phyloP scores from a whole-genome alignment of 2,888 invertebrate species.

The Orthosia incerta region DNA sequence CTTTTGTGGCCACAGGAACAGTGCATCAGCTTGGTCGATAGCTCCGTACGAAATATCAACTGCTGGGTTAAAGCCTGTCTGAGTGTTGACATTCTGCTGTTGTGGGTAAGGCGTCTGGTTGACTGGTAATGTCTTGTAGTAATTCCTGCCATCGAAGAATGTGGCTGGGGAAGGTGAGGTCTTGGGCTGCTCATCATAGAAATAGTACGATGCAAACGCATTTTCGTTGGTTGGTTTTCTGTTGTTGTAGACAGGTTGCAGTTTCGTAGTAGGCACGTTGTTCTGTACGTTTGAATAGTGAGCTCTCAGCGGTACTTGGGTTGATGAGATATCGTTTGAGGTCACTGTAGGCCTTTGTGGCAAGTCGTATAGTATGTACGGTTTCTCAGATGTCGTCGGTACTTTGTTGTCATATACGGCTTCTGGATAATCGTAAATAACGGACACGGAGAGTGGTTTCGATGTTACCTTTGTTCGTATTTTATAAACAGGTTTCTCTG shows the following conservation, averaged over 20 bases:
- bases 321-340: conserved; percentile 89
- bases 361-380: conserved; percentile 89
- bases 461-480: conserved; percentile 88
- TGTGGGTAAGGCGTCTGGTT: conserved; percentile 74
- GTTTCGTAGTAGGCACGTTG: conserved; percentile 89
- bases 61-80: conserved; percentile 81
- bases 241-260: conserved; percentile 87
- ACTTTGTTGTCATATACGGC: conserved; percentile 84
- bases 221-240: conserved; percentile 83
- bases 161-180: conserved; percentile 91
- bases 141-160: conserved; percentile 87
- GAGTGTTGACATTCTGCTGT: conserved; percentile 80
- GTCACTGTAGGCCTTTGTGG: conserved; percentile 83
- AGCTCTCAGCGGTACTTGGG: conserved; percentile 92
- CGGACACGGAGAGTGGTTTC: conserved; percentile 88
- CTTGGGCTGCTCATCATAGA: conserved; percentile 92
- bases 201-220: conserved; percentile 92
- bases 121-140: conserved; percentile 84
- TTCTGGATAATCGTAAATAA: conserved; percentile 88
- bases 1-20: conserved; percentile 89
- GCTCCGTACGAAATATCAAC: conserved; percentile 87
- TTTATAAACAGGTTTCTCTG: conserved; percentile 86
- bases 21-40: conserved; percentile 86
- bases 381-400: conserved; percentile 86
- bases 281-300: conserved; percentile 91